A percentile compares a stretch with the other conserved stretches of the same genome.
Evolutionary conservation across 1,140 invertebrate genomes (phyloP).

Genomic region (Drosophila kepulauana): DNA sequence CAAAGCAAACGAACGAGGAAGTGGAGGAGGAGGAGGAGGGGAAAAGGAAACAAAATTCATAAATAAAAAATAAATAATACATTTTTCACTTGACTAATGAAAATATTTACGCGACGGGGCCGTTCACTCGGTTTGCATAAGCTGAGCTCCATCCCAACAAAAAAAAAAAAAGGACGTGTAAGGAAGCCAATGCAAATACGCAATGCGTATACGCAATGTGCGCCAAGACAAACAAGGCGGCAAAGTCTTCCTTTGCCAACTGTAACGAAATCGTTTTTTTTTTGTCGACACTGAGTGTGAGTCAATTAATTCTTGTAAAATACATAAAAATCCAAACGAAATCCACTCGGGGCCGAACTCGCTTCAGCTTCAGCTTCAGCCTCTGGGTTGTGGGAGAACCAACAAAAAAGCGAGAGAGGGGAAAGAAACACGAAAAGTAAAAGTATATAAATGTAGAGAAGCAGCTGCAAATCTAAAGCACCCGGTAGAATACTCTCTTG

Average conservation of each 20-base stretch:
- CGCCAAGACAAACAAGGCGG: constrained; percentile 64
- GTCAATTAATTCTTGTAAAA: constrained; percentile 78
- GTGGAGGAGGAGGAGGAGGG: neutral
- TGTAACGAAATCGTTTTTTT: constrained; percentile 45
- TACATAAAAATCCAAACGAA: constrained; percentile 56
- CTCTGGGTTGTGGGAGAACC: constrained; percentile 1
- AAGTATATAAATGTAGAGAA: too few species aligned
- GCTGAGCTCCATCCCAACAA: neutral
- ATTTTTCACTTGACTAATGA: constrained; percentile 77
- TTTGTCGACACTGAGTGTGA: constrained; percentile 57
- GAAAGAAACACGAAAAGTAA: too few species aligned
- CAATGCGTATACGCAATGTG: constrained; percentile 62
- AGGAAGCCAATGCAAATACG: constrained; percentile 56
- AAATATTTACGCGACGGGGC: constrained; percentile 64
- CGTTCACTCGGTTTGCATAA: constrained; percentile 57
- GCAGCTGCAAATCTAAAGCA: constrained; percentile 65
- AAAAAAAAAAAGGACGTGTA: constrained; percentile 15
- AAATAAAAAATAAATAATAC: constrained; percentile 58
- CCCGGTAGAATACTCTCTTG: constrained; percentile 59
- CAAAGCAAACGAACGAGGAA: constrained; percentile 11
- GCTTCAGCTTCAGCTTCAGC: neutral
- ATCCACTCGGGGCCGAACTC: constrained; percentile 36
- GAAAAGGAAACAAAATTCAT: constrained; percentile 60
- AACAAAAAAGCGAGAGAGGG: neutral
- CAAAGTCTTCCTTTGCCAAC: constrained; percentile 44